Conservation (phyloP, 2,797 vertebrate species). For the Diglossa cyanea region DNA sequence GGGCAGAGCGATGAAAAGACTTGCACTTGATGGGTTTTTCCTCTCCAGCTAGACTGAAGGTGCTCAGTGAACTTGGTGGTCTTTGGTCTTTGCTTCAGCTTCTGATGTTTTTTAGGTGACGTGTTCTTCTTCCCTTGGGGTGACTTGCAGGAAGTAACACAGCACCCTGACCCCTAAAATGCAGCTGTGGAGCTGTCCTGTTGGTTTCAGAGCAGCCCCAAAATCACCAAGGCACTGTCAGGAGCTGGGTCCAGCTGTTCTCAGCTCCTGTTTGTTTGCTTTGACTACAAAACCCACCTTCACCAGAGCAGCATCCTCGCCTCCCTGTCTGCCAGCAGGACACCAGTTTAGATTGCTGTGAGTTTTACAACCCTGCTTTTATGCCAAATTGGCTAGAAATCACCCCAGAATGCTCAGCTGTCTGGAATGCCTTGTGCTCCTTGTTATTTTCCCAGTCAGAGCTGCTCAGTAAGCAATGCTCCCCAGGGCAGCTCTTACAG, state of each 20-base stretch:
- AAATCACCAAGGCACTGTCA: not conserved
- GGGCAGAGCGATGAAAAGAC: not conserved
- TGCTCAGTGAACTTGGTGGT: not conserved
- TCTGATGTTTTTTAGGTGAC: not conserved
- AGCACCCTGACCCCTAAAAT: not conserved
- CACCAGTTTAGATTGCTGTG: not conserved
- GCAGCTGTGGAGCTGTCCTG: not conserved
- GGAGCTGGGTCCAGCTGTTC: not conserved
- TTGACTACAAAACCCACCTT: not conserved
- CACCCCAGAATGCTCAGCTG: not conserved
- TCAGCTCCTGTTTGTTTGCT: not conserved
- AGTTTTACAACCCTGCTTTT: not conserved
- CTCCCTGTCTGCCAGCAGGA: not conserved
- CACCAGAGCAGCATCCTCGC: not conserved
- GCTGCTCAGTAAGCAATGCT: not conserved
- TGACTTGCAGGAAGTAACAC: not conserved
- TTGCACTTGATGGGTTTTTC: not conserved
- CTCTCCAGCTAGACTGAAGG: not conserved
- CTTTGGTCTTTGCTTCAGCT: not conserved
- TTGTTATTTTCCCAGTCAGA: not conserved
- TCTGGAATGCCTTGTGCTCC: not conserved
- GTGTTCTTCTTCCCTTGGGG: not conserved
- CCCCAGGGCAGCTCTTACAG: not conserved
- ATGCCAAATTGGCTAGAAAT: not conserved
- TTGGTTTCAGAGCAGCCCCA: not conserved